phyloP scores from a whole-genome alignment of 2,888 invertebrate genomes.

The Onthophagus sagittarius region DNA sequence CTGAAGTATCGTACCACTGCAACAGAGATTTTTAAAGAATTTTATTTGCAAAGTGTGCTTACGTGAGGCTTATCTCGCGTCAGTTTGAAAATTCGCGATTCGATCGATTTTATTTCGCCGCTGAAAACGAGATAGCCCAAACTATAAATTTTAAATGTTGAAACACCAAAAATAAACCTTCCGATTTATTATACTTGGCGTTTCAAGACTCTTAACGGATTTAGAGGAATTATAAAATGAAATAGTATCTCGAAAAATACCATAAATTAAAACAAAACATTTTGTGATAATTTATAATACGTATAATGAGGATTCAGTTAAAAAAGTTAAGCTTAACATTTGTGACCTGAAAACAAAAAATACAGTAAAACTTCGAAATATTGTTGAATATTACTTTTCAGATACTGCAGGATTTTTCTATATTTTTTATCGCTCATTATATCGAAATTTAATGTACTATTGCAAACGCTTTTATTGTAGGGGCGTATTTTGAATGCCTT shows the following conservation, averaged over 20 bases:
- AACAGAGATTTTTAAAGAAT: constrained; percentile 15
- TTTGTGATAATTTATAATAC: background rate
- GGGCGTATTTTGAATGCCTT: too few relatives aligned
- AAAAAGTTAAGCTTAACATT: too few relatives aligned
- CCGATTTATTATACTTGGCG: background rate
- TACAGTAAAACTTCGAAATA: too few relatives aligned
- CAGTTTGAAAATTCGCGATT: too few relatives aligned
- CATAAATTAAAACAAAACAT: background rate
- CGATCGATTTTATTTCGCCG: background rate
- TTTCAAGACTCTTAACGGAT: background rate
- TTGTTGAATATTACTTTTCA: too few relatives aligned
- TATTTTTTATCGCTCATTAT: too few relatives aligned
- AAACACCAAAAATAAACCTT: background rate
- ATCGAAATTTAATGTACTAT: too few relatives aligned
- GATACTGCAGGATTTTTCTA: too few relatives aligned
- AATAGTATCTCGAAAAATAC: background rate
- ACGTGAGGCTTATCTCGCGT: background rate
- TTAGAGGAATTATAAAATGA: background rate
- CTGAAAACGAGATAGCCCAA: background rate
- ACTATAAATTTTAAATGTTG: background rate
- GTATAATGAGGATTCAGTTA: too few relatives aligned
- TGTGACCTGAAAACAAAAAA: too few relatives aligned
- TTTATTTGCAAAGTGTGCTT: background rate
- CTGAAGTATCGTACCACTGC: constrained; percentile 43
- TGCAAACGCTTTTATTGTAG: too few relatives aligned